These are phyloP conservation scores for Peromyscus eremicus DNA, from an alignment of 2,797 vertebrate genomes.

Conservation along the genomic window DNA sequence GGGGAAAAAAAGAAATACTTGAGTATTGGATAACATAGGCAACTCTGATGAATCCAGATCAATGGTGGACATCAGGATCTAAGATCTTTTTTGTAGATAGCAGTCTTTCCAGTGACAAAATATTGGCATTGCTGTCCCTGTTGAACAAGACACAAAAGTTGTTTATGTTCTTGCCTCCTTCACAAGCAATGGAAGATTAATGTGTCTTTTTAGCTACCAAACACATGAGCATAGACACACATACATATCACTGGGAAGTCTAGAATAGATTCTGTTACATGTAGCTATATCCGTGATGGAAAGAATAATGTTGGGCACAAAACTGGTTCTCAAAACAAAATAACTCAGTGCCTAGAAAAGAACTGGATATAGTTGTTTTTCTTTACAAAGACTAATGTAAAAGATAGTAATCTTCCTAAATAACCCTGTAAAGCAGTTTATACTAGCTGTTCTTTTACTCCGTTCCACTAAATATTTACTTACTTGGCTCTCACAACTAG, in stretches of 20 bases:
- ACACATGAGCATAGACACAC: not conserved
- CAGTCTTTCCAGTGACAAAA: not conserved
- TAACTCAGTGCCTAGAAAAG: not conserved
- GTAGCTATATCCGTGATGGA: not conserved
- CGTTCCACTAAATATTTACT: not conserved
- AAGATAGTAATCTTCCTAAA: not conserved
- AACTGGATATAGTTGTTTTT: not conserved
- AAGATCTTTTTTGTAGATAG: not conserved
- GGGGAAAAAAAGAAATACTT: not conserved
- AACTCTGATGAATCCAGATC: not conserved
- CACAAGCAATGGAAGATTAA: not conserved
- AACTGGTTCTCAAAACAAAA: not conserved
- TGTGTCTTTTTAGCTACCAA: not conserved
- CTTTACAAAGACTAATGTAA: not conserved
- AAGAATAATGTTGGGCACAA: not conserved
- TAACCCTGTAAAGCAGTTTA: not conserved
- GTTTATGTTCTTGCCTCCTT: not conserved
- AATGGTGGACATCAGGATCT: not conserved
- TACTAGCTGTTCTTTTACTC: not conserved
- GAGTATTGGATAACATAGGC: not conserved
- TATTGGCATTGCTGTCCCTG: not conserved
- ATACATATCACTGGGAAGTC: not conserved
- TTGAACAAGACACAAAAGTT: not conserved
- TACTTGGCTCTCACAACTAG: not conserved
- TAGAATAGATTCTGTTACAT: not conserved